These are phyloP conservation scores for Tinamus guttatus DNA, from an alignment of 2,113 vertebrate species.

Conservation along the genomic window DNA sequence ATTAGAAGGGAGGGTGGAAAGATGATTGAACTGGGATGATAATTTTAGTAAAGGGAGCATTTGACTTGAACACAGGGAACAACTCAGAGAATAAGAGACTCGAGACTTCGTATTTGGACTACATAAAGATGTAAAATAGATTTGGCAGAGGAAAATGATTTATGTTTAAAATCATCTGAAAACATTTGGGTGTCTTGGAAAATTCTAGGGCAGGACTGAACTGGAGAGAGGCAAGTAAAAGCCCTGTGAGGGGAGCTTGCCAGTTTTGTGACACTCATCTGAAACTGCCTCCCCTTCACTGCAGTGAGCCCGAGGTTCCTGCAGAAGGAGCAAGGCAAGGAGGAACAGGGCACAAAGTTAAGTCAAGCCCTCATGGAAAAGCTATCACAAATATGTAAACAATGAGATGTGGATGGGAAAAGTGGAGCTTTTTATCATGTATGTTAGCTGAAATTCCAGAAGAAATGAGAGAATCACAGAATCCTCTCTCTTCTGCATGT, in stretches of 20 bases:
- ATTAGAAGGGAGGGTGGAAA: not conserved
- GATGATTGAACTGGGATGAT: not conserved
- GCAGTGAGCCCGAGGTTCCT: accelerated
- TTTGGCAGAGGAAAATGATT: not conserved
- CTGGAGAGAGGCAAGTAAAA: not conserved
- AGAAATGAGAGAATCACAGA: not conserved
- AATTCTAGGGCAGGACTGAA: not conserved
- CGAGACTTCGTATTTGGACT: not conserved
- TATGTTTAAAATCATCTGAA: not conserved
- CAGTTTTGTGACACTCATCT: not conserved
- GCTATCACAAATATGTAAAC: not conserved
- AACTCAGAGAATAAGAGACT: not conserved
- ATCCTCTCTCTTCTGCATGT: accelerated
- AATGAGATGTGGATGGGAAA: not conserved
- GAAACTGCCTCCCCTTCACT: not conserved
- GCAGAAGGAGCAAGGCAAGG: not conserved
- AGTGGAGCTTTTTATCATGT: not conserved
- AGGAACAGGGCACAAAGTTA: not conserved
- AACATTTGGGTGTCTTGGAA: not conserved
- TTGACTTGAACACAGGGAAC: not conserved
- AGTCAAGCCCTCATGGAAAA: not conserved
- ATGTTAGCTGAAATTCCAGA: not conserved
- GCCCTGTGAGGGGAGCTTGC: not conserved
- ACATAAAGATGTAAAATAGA: not conserved
- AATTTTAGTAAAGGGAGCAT: not conserved